Percentiles rank a stretch among this genome's conserved stretches.
Evolutionary conservation across 2,113 vertebrate genomes (phyloP).

Genomic region (Psophia crepitans): DNA sequence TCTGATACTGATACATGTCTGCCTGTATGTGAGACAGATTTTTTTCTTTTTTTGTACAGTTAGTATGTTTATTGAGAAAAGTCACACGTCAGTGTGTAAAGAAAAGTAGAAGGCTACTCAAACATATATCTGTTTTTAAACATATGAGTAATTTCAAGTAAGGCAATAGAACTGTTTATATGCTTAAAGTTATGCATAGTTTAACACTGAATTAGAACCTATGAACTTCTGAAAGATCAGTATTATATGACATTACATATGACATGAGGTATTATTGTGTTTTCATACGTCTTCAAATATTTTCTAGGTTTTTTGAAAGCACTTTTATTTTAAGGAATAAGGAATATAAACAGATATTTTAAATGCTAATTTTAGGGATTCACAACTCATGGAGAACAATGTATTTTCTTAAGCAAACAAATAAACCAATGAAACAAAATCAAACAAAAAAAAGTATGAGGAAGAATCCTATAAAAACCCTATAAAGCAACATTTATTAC

Average conservation of each 20-base stretch:
- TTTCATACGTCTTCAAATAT: not conserved
- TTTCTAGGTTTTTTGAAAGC: not conserved
- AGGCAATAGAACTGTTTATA: not conserved
- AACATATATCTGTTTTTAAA: not conserved
- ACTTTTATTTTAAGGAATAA: not conserved
- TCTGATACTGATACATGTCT: not conserved
- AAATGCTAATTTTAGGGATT: not conserved
- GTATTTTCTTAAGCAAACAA: not conserved
- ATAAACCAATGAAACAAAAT: not conserved
- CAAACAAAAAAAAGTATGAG: not conserved
- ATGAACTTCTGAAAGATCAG: not conserved
- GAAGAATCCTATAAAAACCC: not conserved
- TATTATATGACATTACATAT: not conserved
- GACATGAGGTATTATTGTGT: not conserved
- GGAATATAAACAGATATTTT: not conserved
- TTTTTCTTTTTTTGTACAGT: not conserved
- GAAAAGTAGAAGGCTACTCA: not conserved
- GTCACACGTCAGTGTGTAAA: not conserved
- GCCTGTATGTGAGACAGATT: fast-evolving
- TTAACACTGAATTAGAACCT: not conserved
- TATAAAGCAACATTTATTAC: not conserved
- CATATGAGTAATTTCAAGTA: not conserved
- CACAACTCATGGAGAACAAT: not conserved
- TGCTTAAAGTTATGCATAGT: not conserved
- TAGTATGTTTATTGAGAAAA: not conserved